Conservation (phyloP, 2,797 vertebrate species). For the Triplophysa bombifrons region DNA sequence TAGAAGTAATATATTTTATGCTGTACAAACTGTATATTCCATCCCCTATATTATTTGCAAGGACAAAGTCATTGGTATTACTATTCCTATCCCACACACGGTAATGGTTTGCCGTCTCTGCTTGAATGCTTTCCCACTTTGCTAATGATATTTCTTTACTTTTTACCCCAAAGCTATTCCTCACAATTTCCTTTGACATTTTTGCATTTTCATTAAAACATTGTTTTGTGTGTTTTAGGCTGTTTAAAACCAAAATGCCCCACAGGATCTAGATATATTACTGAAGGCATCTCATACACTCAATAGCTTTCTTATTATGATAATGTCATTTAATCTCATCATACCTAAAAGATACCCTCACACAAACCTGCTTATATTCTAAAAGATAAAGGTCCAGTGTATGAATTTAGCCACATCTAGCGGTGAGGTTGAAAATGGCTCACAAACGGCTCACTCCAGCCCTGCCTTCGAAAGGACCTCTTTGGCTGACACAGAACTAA, state of each 20-base stretch:
- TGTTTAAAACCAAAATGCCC: neutral
- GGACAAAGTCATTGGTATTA: too few relatives aligned
- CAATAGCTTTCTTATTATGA: neutral
- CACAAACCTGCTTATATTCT: neutral
- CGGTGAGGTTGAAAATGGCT: too few relatives aligned
- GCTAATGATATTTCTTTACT: neutral
- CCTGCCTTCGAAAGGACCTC: too few relatives aligned
- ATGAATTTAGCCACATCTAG: too few relatives aligned
- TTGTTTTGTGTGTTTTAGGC: neutral
- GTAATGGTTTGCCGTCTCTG: neutral
- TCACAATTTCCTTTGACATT: neutral
- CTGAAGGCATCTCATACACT: too few relatives aligned
- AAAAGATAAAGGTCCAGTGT: neutral
- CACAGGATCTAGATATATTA: neutral
- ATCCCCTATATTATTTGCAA: too few relatives aligned
- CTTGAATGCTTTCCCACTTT: neutral
- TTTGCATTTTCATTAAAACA: constrained; percentile 1
- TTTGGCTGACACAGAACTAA: too few relatives aligned
- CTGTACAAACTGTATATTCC: too few relatives aligned
- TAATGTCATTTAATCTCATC: neutral
- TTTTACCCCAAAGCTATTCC: neutral
- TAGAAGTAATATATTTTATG: too few relatives aligned
- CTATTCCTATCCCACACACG: neutral
- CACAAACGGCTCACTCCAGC: too few relatives aligned
- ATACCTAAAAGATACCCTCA: neutral